Conservation (phyloP, 2,888 invertebrate genomes). For the Machimus rusticus region DNA sequence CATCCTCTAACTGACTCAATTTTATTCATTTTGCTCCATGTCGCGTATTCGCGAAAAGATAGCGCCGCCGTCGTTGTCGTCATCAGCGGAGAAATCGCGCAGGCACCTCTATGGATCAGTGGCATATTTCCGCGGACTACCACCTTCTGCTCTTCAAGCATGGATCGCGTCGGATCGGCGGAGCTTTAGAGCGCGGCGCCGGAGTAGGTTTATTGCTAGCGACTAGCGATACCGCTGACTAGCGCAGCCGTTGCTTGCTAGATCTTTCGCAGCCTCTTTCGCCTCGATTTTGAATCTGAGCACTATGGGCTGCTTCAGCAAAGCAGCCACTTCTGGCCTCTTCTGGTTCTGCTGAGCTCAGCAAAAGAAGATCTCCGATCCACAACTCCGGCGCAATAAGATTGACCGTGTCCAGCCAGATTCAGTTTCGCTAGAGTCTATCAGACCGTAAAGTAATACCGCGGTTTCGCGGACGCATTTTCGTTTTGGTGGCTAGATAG, state of each 20-base stretch:
- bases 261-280: background rate
- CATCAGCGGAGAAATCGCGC: background rate
- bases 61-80: background rate
- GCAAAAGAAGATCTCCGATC: background rate
- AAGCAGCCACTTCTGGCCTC: background rate
- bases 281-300: background rate
- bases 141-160: background rate
- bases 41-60: background rate
- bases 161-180: background rate
- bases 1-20: background rate
- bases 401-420: conserved; percentile 22
- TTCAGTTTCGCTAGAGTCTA: conserved; percentile 22
- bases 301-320: background rate
- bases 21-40: background rate
- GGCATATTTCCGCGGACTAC: background rate
- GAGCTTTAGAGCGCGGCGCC: background rate
- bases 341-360: background rate
- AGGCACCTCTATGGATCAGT: background rate
- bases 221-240: background rate
- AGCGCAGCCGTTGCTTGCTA: background rate
- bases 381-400: background rate
- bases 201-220: background rate
- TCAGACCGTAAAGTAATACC: conserved; percentile 1
- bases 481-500: background rate
- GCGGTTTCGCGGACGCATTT: background rate